A percentile compares a stretch with the other conserved stretches of the same genome.
Conservation (phyloP, 2,888 invertebrate genomes). For the Drymonia ruficornis region DNA sequence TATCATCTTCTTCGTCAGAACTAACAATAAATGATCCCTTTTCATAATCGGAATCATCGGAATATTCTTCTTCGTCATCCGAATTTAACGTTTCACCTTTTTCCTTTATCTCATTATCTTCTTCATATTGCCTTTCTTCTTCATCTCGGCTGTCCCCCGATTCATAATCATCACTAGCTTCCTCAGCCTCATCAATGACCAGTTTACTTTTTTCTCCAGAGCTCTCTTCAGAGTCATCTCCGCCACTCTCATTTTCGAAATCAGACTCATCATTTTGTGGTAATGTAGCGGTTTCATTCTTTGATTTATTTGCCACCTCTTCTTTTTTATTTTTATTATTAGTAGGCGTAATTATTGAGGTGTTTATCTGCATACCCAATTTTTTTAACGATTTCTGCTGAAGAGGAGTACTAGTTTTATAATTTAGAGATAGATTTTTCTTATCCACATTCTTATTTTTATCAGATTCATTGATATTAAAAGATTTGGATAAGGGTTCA, state of each 20-base stretch:
- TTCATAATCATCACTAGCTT: conserved; percentile 71
- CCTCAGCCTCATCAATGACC: conserved; percentile 68
- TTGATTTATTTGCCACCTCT: conserved; percentile 27
- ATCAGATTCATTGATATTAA: conserved; percentile 38
- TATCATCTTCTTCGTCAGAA: conserved; percentile 75
- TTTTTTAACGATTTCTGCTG: conserved; percentile 61
- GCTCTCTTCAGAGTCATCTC: conserved; percentile 26
- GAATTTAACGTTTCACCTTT: conserved; percentile 82
- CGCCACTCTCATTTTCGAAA: conserved; percentile 17
- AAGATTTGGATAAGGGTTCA: conserved; percentile 52
- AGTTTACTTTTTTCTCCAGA: conserved; percentile 41
- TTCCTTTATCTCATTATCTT: conserved; percentile 76
- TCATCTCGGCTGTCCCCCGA: conserved; percentile 80
- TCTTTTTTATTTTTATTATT: conserved; percentile 37
- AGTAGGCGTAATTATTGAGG: conserved; percentile 56
- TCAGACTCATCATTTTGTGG: conserved; percentile 19
- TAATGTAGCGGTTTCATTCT: conserved; percentile 21
- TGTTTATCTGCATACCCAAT: conserved; percentile 56
- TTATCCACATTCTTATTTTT: conserved; percentile 47
- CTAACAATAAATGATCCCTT: conserved; percentile 84
- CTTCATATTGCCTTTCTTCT: conserved; percentile 73
- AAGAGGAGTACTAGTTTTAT: conserved; percentile 71
- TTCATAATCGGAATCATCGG: conserved; percentile 75
- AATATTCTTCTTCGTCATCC: conserved; percentile 61
- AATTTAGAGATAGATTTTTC: conserved; percentile 53